Evolutionary conservation across 2,888 invertebrate genomes (phyloP).

Genomic region (Drosophila trichaetosa): DNA sequence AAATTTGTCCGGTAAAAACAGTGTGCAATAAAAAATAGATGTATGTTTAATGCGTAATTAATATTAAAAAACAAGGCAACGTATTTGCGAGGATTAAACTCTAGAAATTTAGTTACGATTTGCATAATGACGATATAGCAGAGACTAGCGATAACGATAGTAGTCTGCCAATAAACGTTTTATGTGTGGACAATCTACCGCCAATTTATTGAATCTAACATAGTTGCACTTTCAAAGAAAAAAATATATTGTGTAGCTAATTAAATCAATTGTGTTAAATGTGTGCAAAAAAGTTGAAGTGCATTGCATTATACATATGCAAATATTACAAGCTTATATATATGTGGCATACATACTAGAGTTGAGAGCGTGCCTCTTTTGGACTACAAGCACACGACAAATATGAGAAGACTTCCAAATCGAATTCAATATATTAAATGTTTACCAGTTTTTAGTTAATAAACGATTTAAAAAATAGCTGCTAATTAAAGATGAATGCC

Average conservation of each 20-base stretch:
- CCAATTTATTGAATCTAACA: constrained; percentile 37
- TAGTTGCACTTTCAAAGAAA: not conserved
- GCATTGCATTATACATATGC: constrained; percentile 31
- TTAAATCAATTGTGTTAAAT: not conserved
- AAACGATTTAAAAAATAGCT: not conserved
- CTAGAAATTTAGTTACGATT: constrained; percentile 7
- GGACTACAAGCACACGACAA: constrained; percentile 1
- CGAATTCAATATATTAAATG: not conserved
- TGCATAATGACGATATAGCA: constrained; percentile 27
- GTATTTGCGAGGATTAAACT: not conserved
- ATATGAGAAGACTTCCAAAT: not conserved
- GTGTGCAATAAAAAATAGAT: constrained; percentile 50
- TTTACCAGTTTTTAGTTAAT: not conserved
- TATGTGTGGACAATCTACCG: constrained; percentile 40
- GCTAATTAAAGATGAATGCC: not conserved
- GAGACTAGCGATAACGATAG: constrained; percentile 44
- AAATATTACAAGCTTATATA: constrained; percentile 39
- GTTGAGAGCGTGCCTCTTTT: constrained; percentile 43
- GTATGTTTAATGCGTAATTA: constrained; percentile 44
- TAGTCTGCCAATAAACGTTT: constrained; percentile 50
- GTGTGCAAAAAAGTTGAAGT: constrained; percentile 16
- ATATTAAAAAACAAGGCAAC: not conserved
- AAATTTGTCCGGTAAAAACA: constrained; percentile 70
- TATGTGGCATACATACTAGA: constrained; percentile 53
- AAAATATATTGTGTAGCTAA: not conserved